A percentile compares a stretch with the other conserved stretches of the same genome.
These are phyloP conservation scores for Chondrilla cf. caribensis DNA, from an alignment of 37 sponge, comb jelly and placozoan genomes.

Conservation along the genomic window DNA sequence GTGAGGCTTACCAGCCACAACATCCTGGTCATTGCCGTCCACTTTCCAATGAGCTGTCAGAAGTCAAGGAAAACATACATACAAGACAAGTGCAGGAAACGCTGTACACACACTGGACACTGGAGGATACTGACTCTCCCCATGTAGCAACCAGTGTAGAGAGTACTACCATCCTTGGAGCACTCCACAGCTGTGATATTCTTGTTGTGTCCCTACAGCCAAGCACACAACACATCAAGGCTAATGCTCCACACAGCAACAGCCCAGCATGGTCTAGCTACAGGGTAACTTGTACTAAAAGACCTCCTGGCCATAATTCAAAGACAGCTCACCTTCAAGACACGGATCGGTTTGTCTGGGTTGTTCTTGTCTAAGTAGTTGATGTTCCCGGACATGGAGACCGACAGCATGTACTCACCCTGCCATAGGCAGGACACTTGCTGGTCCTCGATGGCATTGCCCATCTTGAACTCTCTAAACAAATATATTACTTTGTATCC, in stretches of 20 bases:
- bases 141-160: slow-evolving; percentile 77
- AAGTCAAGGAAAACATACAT: slow-evolving; percentile 14
- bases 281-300: neutral
- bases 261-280: too few relatives aligned
- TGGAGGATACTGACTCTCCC: slow-evolving; percentile 78
- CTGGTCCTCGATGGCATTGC: slow-evolving; percentile 76
- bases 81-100: neutral
- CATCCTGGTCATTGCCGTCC: slow-evolving; percentile 61
- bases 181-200: slow-evolving; percentile 62
- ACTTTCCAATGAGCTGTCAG: slow-evolving; percentile 52
- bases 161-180: slow-evolving; percentile 37
- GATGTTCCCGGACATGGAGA: slow-evolving; percentile 89
- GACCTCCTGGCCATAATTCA: neutral
- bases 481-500: neutral
- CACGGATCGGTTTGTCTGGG: slow-evolving; percentile 74
- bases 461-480: slow-evolving; percentile 87
- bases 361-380: slow-evolving; percentile 93
- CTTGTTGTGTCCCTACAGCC: slow-evolving; percentile 80
- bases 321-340: slow-evolving; percentile 56
- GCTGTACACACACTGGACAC: too few relatives aligned
- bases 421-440: slow-evolving; percentile 97
- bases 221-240: neutral
- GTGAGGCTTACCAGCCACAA: slow-evolving; percentile 62
- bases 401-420: slow-evolving; percentile 80
- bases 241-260: too few relatives aligned